Conservation (phyloP, 1,140 invertebrate genomes). For the Hyles vespertilio region DNA sequence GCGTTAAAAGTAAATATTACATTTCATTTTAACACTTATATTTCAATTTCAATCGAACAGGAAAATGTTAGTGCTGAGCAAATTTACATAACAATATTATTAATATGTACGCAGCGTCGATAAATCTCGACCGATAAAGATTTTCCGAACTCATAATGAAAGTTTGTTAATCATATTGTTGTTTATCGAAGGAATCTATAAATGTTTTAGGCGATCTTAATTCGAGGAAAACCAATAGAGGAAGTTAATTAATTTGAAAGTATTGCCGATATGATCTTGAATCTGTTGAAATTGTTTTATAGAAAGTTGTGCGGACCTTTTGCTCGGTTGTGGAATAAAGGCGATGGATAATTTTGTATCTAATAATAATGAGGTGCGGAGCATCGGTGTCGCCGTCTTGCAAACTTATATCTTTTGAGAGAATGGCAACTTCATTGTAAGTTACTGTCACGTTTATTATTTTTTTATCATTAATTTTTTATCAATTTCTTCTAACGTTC, state of each 20-base stretch:
- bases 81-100: too few relatives aligned
- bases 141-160: too few relatives aligned
- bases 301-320: slow-evolving; percentile 6
- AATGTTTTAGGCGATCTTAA: slow-evolving; percentile 7
- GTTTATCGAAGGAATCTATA: too few relatives aligned
- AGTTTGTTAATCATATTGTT: too few relatives aligned
- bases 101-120: too few relatives aligned
- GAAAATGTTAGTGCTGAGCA: too few relatives aligned
- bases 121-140: too few relatives aligned
- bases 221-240: slow-evolving; percentile 18
- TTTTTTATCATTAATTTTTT: too few relatives aligned
- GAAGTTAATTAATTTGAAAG: slow-evolving; percentile 27
- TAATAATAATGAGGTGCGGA: slow-evolving; percentile 8
- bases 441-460: not conserved
- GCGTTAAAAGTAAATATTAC: too few relatives aligned
- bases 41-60: too few relatives aligned
- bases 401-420: slow-evolving; percentile 7
- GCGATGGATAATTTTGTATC: slow-evolving; percentile 7
- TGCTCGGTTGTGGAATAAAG: slow-evolving; percentile 1
- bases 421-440: slow-evolving; percentile 1
- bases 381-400: slow-evolving; percentile 9
- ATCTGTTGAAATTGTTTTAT: slow-evolving; percentile 18
- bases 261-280: slow-evolving; percentile 15
- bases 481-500: not conserved
- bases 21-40: too few relatives aligned